phyloP scores from a whole-genome alignment of 1,140 invertebrate genomes.

The Neodiprion virginianus region DNA sequence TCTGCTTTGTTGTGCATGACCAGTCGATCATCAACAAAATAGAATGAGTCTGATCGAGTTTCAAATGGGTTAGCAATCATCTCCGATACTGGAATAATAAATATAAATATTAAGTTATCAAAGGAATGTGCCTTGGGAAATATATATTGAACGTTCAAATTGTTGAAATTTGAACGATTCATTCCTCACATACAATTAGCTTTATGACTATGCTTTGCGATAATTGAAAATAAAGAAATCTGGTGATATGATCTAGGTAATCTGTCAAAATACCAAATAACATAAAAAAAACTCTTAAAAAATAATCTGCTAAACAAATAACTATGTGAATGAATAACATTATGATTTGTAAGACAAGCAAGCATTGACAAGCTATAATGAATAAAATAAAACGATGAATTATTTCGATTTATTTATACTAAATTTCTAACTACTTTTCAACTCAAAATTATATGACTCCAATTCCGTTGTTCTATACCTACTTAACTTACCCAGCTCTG shows the following conservation, averaged over 20 bases:
- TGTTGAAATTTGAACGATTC: constrained; percentile 16
- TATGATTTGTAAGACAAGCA: no score
- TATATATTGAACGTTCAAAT: neutral
- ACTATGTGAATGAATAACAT: no score
- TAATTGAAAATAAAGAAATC: neutral
- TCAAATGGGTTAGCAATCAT: constrained; percentile 97
- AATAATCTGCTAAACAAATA: no score
- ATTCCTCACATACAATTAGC: neutral
- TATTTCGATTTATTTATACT: no score
- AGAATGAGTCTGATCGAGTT: constrained; percentile 97
- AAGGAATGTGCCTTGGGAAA: neutral
- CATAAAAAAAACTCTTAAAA: no score
- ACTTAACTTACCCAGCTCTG: constrained; percentile 81
- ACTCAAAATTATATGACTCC: neutral
- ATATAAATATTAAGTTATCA: constrained; percentile 22
- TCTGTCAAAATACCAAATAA: no score
- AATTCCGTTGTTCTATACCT: neutral
- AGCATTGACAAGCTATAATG: no score
- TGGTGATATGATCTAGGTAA: no score
- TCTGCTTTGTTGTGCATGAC: constrained; percentile 99
- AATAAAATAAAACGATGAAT: no score
- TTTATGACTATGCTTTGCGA: constrained; percentile 17
- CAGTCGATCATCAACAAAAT: constrained; percentile 95
- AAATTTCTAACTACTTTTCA: neutral
- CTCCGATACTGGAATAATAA: constrained; percentile 80